These are phyloP conservation scores for Morpho achilles DNA, from an alignment of 2,888 invertebrate species.

Conservation along the genomic window DNA sequence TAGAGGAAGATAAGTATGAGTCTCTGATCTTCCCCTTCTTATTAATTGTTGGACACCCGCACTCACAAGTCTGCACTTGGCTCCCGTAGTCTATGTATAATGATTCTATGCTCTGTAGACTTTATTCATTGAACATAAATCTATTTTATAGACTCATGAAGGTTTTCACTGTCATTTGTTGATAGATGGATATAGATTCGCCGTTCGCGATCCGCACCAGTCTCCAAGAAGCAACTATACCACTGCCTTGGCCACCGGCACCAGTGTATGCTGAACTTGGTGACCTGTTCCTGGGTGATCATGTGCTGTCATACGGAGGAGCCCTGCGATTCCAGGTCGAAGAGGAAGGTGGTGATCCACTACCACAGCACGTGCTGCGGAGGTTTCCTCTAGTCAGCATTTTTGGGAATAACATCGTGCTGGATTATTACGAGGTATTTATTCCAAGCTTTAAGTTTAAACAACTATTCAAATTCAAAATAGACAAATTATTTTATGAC, in stretches of 20 bases:
- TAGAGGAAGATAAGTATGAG: too few relatives aligned
- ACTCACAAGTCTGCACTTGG: too few relatives aligned
- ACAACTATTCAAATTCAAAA: too few relatives aligned
- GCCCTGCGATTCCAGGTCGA: constrained; percentile 87
- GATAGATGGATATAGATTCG: constrained; percentile 62
- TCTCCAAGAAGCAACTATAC: constrained; percentile 56
- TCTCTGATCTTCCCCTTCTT: too few relatives aligned
- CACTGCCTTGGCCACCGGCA: constrained; percentile 69
- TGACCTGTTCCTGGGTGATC: constrained; percentile 89
- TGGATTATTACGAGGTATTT: constrained; percentile 84
- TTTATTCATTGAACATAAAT: too few relatives aligned
- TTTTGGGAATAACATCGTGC: constrained; percentile 85
- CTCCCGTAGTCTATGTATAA: too few relatives aligned
- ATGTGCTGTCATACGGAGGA: constrained; percentile 95
- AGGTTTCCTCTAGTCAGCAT: constrained; percentile 90
- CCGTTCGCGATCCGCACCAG: constrained; percentile 60
- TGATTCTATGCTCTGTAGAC: too few relatives aligned
- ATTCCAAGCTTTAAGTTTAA: too few relatives aligned
- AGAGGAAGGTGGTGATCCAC: constrained; percentile 80
- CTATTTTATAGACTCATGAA: too few relatives aligned
- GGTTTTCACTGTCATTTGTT: background rate
- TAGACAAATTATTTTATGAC: too few relatives aligned
- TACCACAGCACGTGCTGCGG: constrained; percentile 75
- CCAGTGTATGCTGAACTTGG: constrained; percentile 93
- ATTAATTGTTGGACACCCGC: too few relatives aligned